These are phyloP conservation scores for Dryomyza anilis DNA, from an alignment of 2,888 invertebrate genomes.

Conservation along the genomic window DNA sequence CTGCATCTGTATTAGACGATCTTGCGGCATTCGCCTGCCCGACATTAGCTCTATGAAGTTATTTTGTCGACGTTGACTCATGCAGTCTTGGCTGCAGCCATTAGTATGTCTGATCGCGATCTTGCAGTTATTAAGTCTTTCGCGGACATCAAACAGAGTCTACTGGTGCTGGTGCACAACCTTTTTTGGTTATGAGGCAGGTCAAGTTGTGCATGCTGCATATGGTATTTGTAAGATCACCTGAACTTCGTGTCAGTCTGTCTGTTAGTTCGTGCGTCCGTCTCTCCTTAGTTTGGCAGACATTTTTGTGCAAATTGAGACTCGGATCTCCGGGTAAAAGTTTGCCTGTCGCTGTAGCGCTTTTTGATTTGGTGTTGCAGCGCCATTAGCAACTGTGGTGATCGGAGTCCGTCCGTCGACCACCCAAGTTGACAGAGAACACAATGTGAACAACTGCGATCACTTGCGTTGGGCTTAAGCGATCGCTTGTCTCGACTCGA, in stretches of 20 bases:
- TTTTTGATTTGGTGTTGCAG: background rate
- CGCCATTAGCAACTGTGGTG: constrained; percentile 28
- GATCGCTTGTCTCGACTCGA: too few species aligned
- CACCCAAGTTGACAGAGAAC: constrained; percentile 59
- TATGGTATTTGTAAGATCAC: background rate
- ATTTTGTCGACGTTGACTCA: too few species aligned
- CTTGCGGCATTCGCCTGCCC: too few species aligned
- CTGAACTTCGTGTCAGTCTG: too few species aligned
- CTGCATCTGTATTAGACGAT: background rate
- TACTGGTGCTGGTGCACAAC: background rate
- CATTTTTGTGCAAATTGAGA: constrained; percentile 9
- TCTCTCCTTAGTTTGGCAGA: constrained; percentile 15
- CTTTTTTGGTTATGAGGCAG: constrained; percentile 2
- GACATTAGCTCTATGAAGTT: background rate
- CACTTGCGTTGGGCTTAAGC: background rate
- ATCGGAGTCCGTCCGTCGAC: constrained; percentile 38
- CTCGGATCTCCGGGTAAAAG: too few species aligned
- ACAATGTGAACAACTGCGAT: constrained; percentile 42
- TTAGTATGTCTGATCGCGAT: too few species aligned
- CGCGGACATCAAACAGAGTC: background rate
- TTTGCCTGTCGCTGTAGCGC: background rate
- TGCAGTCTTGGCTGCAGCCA: too few species aligned
- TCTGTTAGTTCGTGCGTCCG: too few species aligned
- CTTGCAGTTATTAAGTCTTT: constrained; percentile 2
- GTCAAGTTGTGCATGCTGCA: background rate